Conservation (phyloP, 2,888 invertebrate genomes). For the Chaetogeoica ovagalla region DNA sequence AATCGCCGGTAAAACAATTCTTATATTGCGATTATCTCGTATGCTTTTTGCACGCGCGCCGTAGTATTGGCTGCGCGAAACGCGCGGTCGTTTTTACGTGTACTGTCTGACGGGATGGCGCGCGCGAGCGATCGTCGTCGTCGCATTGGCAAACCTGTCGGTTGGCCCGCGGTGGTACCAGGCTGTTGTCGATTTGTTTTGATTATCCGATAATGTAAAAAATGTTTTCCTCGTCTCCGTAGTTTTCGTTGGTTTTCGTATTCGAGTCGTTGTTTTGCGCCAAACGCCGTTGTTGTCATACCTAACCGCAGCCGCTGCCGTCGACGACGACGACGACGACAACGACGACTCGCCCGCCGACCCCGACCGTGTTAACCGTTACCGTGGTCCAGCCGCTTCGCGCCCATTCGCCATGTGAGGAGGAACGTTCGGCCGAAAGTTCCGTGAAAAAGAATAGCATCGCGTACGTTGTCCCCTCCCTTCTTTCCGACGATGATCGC, state of each 20-base stretch:
- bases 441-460: constrained; percentile 32
- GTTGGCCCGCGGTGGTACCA: constrained; percentile 48
- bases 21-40: too few relatives aligned
- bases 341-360: neutral
- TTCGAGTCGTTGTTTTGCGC: constrained; percentile 35
- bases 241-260: constrained; percentile 41
- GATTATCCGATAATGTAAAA: constrained; percentile 52
- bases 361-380: neutral
- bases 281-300: neutral
- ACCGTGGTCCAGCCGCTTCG: neutral
- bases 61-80: too few relatives aligned
- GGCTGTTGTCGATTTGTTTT: constrained; percentile 53
- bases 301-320: constrained; percentile 1
- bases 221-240: constrained; percentile 44
- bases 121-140: neutral
- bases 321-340: constrained; percentile 15
- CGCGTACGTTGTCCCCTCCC: constrained; percentile 13
- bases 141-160: constrained; percentile 35
- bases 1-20: too few relatives aligned
- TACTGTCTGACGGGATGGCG: neutral
- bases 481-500: neutral
- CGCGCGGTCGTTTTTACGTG: too few relatives aligned
- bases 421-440: constrained; percentile 26
- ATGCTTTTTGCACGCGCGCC: too few relatives aligned
- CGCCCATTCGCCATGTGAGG: constrained; percentile 44